Evolutionary conservation across 64 coral and sea anemone species (phyloP), one percentile per base, ranked within the genome.

Genomic region (Montipora cactus): DNA sequence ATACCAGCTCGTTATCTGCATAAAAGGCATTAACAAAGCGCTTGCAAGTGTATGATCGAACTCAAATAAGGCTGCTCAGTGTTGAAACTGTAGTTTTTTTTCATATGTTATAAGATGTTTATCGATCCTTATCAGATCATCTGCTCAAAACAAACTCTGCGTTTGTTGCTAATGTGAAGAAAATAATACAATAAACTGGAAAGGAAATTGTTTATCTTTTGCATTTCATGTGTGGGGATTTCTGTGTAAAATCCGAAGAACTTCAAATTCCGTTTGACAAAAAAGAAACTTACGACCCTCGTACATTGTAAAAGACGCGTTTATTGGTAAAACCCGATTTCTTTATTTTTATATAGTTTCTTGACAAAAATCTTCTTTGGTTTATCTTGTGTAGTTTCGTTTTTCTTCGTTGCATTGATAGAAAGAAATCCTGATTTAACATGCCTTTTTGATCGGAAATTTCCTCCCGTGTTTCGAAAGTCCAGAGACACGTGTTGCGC

Each of bases 111-210:
- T 71, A 45, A 21, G 66, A 70, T 72, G 28, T 72, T 71, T 69
- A 86, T 71, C 82, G 44, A 14, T 18, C 5, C 62, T 86, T 71
- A 86, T 86, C 62, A 49, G 82, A 71, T 86, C 62, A 86, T 71
- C 82, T 11, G 62, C 1, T 11, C 53, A 57, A 5, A 71, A 72
- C 8, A 22, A 37, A 64, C 37, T 15, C 11, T 19, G 16, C 68
- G 70, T 86, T 86, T 48, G 66, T 51, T 48, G 82, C 50, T 86
- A 50, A 86, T 86, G 11, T 16, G 3, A 45, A 86, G 81, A 86
- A 86, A 50, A 71, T 68, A 84, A 12, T 72, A 1, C 49, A 71
- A 86, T 86, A 68, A 51, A 50, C 64, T 71, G 46, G 15, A 49
- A 64, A 16, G 14, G 13, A 55, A 10, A 55, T 7, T 5, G 10